Evolutionary conservation across 2,797 vertebrate genomes (phyloP).

Genomic region (Kryptopterus vitreolus): DNA sequence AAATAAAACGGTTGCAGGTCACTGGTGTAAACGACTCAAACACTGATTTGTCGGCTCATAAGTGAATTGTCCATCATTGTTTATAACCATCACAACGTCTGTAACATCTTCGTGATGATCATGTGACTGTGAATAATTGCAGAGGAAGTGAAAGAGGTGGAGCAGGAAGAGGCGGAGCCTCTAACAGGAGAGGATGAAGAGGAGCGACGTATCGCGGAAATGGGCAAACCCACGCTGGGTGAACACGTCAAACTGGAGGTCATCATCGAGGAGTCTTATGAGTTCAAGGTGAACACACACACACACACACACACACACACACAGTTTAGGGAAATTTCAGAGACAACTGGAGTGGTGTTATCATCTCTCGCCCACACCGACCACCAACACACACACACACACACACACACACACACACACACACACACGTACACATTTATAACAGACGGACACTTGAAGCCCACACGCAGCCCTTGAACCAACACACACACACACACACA

Average conservation of each 20-base stretch:
- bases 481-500: conserved; percentile 20
- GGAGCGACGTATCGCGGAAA: conserved; percentile 89
- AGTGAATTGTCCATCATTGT: not conserved
- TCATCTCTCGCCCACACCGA: not conserved
- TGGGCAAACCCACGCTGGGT: conserved; percentile 93
- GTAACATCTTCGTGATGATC: not conserved
- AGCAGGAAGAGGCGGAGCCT: conserved; percentile 80
- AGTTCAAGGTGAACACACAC: conserved; percentile 87
- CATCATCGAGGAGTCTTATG: conserved; percentile 97
- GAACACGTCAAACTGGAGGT: conserved; percentile 93
- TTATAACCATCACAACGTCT: not conserved
- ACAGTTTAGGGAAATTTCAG: not conserved
- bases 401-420: too few relatives aligned
- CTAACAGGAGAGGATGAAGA: conserved; percentile 90
- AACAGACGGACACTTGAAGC: conserved; percentile 33
- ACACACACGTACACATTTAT: not conserved
- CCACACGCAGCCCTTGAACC: conserved; percentile 42
- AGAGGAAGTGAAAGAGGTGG: conserved; percentile 78
- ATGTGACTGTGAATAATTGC: conserved; percentile 55
- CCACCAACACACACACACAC: not conserved
- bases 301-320: not conserved
- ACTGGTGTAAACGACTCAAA: not conserved
- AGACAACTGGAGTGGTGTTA: not conserved
- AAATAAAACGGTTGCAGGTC: too few relatives aligned
- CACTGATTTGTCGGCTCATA: not conserved